Evolutionary conservation across 1,140 invertebrate genomes (phyloP).

Genomic region (Cotesia chilonis): DNA sequence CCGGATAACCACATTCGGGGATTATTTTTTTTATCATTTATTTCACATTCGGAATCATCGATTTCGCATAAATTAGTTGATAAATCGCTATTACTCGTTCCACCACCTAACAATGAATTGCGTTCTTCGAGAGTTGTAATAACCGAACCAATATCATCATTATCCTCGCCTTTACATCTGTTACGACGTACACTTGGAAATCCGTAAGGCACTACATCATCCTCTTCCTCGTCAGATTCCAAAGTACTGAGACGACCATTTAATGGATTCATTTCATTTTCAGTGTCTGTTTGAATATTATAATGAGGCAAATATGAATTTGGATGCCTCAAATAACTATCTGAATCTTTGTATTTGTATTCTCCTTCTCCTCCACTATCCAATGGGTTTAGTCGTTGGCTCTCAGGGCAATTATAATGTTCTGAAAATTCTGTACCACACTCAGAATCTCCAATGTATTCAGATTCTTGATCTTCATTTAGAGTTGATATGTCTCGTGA

Average conservation of each 20-base stretch:
- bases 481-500: constrained; percentile 73
- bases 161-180: constrained; percentile 62
- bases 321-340: constrained; percentile 81
- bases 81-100: constrained; percentile 82
- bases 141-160: constrained; percentile 68
- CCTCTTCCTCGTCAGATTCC: constrained; percentile 66
- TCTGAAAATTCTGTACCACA: constrained; percentile 72
- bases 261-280: constrained; percentile 68
- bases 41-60: constrained; percentile 86
- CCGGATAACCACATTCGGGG: constrained; percentile 62
- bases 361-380: constrained; percentile 72
- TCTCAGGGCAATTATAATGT: constrained; percentile 67
- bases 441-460: constrained; percentile 75
- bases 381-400: constrained; percentile 70
- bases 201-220: constrained; percentile 74
- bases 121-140: constrained; percentile 74
- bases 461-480: constrained; percentile 77
- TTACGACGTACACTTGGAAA: constrained; percentile 72
- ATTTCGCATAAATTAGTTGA: constrained; percentile 91
- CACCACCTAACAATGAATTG: constrained; percentile 76
- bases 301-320: constrained; percentile 85
- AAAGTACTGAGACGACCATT: constrained; percentile 61
- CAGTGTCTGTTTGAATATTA: constrained; percentile 75
- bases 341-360: constrained; percentile 67
- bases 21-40: constrained; percentile 67